Evolutionary conservation across 2,888 invertebrate genomes (phyloP), one percentile per base, ranked within the genome.

Genomic region (Spodoptera picta): DNA sequence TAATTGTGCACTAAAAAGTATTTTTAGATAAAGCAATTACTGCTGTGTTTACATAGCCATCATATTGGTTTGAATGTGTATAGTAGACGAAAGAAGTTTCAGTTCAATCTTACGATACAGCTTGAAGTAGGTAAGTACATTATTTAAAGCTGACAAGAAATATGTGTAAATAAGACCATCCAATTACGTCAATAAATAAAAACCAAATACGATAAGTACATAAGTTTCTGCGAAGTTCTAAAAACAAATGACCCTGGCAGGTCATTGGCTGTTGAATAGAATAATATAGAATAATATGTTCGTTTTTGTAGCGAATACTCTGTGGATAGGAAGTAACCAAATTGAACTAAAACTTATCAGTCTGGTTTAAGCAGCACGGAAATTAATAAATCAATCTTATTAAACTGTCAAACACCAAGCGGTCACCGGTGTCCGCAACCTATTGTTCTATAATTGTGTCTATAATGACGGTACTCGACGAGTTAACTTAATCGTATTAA

Each of bases 261-360:
- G 43, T 54, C 60, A 45, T 56, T 47, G 11, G 53, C n/a, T 66
- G 47, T 49, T 64, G 49, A 64, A 64, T 24, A 19, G 41, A 36
- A 65, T n/a, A 31, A 45, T 31, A 64, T 10, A 45, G 4, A 19
- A 64, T 10, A 10, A 41, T 23, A 27, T 27, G 43, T 43, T 48
- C 19, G 36, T 55, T 55, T 65, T 52, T 51, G 49, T 51, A 24
- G n/a, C 12, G 41, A n/a, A 44, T 51, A 19, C 19, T 45, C n/a
- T 65, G 9, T 42, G 31, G 57, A 44, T 46, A 44, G 70, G 64
- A 58, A 69, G 45, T 69, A n/a, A 54, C n/a, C 14, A 63, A 54
- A 36, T 57, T 23, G 43, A 46, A 63, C 23, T 6, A 36, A 57
- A 58, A 64, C 58, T 42, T 43, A 47, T 24, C 46, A 41, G 11